Evolutionary conservation across 2,113 vertebrate species (phyloP), one percentile per base, ranked within the genome.

Genomic region (Psilopsiagon aurifrons): DNA sequence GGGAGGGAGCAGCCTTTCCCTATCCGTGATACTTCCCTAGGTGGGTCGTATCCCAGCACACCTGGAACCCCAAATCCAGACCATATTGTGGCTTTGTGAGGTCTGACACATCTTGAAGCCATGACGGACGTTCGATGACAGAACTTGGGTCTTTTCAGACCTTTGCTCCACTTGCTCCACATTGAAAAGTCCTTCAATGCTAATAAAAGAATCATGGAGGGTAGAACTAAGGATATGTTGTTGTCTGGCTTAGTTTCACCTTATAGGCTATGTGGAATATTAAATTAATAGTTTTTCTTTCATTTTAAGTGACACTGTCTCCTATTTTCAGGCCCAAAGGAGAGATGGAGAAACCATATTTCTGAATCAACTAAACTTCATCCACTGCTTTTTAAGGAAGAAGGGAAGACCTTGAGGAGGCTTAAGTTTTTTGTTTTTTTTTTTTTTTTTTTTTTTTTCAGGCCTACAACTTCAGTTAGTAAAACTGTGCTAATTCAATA

Each of bases 401-500:
- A 86, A 81, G 66, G 55, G 73, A 94, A 22, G 80, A 92, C 76
- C 71, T 86, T 4, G 5, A 20, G 44, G 62, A 91, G 74, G 92
- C 82, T 64, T 89, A 88, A 92, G 29, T 41, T 25, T 90, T 95
- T 46, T 62, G 96, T 74, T 31, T 70, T 9, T 24, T 70, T 7
- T 24, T 90, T 95, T 46, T 54, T 96, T 74, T 31, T 88, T 94
- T 82, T 70, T 97, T 86, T 70, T 46, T 90, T 39, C 9, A 77
- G 83, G 77, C 83, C 88, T 92, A 96, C 89, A 81, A 41, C 55
- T 86, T 86, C 68, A 67, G 19, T 82, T 71, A 87, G 57, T 96
- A 92, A 93, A 69, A 83, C 87, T 95, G 62, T 78, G 55, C 91
- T 91, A 95, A 89, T 88, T 96, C 90, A 96, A 90, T 83, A 94